These are phyloP conservation scores for Gymnobelideus leadbeateri DNA, from an alignment of 2,113 vertebrate genomes.

Conservation along the genomic window DNA sequence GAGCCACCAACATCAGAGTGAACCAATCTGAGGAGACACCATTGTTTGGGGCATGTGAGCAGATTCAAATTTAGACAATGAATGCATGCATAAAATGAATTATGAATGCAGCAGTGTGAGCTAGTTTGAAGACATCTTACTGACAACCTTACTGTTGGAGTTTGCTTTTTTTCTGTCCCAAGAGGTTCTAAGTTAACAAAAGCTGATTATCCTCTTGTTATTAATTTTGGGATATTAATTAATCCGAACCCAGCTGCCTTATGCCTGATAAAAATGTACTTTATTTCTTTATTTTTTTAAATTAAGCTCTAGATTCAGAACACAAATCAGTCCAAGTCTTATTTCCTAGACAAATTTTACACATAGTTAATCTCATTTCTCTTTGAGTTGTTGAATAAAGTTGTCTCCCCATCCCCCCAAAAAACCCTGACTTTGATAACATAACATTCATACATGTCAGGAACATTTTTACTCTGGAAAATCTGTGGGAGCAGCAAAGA, in stretches of 20 bases:
- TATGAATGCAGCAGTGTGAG: neutral
- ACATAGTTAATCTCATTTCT: neutral
- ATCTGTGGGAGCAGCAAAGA: neutral
- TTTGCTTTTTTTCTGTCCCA: neutral
- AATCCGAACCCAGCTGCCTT: neutral
- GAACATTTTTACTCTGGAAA: conserved; percentile 23
- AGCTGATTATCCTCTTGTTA: neutral
- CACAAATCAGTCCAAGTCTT: neutral
- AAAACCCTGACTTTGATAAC: neutral
- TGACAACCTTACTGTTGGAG: neutral
- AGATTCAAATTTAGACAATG: neutral
- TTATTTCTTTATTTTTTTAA: conserved; percentile 24
- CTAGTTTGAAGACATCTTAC: neutral
- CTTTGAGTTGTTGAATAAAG: conserved; percentile 24
- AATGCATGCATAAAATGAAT: neutral
- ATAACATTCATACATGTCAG: neutral
- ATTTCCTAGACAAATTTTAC: neutral
- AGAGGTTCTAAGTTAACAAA: conserved; percentile 24
- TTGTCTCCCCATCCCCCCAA: neutral
- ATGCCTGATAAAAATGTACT: neutral
- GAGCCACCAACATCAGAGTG: neutral
- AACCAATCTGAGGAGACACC: neutral
- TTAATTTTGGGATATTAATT: conserved; percentile 18
- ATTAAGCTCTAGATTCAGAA: conserved; percentile 42
- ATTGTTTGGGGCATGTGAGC: neutral